Evolutionary conservation across 2,888 invertebrate species (phyloP).

Genomic region (Amphimallon solstitiale): DNA sequence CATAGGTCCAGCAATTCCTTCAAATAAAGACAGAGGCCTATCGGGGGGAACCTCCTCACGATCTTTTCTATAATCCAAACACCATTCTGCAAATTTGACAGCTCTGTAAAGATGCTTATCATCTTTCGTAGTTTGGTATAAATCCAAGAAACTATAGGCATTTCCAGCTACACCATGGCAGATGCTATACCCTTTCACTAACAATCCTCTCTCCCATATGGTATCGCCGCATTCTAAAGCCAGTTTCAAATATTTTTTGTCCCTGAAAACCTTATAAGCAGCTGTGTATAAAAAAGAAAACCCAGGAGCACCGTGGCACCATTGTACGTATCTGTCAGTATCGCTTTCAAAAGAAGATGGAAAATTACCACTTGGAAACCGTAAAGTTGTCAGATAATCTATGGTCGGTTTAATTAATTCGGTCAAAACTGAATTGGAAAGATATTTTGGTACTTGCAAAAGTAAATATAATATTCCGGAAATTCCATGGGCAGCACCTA

Average conservation of each 20-base stretch:
- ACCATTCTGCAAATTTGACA: constrained; percentile 84
- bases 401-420: constrained; percentile 72
- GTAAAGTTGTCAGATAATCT: constrained; percentile 70
- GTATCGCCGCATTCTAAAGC: constrained; percentile 79
- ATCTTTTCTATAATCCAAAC: constrained; percentile 74
- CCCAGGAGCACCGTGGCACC: constrained; percentile 96
- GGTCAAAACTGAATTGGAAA: constrained; percentile 68
- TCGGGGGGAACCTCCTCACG: constrained; percentile 80
- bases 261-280: constrained; percentile 75
- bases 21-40: constrained; percentile 83
- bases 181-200: constrained; percentile 85
- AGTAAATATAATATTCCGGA: constrained; percentile 86
- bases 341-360: constrained; percentile 79
- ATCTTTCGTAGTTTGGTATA: constrained; percentile 82
- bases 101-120: constrained; percentile 79
- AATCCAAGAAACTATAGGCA: constrained; percentile 81
- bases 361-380: constrained; percentile 74
- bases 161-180: constrained; percentile 92
- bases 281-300: constrained; percentile 77
- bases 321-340: constrained; percentile 84
- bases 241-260: constrained; percentile 74
- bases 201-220: constrained; percentile 83
- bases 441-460: constrained; percentile 74
- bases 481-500: constrained; percentile 90
- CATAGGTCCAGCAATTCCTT: constrained; percentile 84